Conservation (phyloP, 2,113 vertebrate genomes). For the Nestor notabilis region DNA sequence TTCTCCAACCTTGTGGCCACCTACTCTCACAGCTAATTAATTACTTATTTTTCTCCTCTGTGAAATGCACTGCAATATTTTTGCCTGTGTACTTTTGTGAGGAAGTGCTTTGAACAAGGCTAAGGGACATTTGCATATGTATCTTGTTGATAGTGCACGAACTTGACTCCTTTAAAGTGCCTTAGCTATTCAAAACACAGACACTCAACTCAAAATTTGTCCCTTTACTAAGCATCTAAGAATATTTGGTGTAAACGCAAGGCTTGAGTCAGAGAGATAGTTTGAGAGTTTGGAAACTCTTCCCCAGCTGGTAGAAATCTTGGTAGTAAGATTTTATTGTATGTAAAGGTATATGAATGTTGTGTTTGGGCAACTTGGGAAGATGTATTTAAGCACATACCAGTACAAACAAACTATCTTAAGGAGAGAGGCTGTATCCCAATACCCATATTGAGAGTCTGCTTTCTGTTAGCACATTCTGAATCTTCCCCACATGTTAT, state of each 20-base stretch:
- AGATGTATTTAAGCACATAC: not conserved
- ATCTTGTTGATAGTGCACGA: not conserved
- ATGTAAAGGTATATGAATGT: not conserved
- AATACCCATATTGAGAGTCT: not conserved
- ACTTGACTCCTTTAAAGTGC: not conserved
- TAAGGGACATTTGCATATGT: accelerated
- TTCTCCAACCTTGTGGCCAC: not conserved
- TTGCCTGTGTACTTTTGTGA: not conserved
- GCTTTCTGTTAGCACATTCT: not conserved
- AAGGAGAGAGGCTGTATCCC: not conserved
- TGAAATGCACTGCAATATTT: not conserved
- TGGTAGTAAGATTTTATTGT: not conserved
- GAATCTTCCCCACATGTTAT: not conserved
- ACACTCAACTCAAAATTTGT: not conserved
- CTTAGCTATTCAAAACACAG: accelerated
- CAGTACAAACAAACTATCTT: not conserved
- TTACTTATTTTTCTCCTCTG: not conserved
- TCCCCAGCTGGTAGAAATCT: not conserved
- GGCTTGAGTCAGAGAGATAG: not conserved
- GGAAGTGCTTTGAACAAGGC: not conserved
- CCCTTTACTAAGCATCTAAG: not conserved
- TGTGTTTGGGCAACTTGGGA: not conserved
- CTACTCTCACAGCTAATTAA: not conserved
- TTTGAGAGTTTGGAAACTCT: not conserved
- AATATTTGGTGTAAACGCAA: not conserved